Evolutionary conservation across 2,797 vertebrate species (phyloP).

Genomic region (Scolopax rusticola): DNA sequence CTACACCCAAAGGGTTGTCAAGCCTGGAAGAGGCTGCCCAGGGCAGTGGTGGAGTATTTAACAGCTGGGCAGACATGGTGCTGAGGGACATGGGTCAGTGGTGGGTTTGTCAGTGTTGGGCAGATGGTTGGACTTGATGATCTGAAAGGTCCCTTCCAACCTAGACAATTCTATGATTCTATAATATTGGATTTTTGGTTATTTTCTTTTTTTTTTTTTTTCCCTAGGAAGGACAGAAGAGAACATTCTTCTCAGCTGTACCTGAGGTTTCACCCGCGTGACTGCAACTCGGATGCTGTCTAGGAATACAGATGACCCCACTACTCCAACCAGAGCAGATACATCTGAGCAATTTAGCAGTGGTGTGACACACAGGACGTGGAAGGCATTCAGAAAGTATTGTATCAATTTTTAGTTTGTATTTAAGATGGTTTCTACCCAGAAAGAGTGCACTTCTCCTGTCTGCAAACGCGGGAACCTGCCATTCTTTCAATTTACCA

Average conservation of each 20-base stretch:
- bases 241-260: neutral
- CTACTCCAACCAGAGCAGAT: neutral
- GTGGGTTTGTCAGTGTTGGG: neutral
- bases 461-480: neutral
- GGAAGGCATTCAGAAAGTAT: neutral
- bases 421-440: neutral
- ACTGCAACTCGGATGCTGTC: rapidly evolving
- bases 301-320: neutral
- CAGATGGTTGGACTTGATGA: neutral
- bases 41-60: neutral
- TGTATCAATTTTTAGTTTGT: neutral
- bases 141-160: neutral
- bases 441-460: neutral
- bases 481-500: neutral
- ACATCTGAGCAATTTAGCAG: neutral
- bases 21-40: neutral
- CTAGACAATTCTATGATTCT: neutral
- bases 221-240: neutral
- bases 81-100: neutral
- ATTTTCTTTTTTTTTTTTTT: neutral
- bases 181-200: neutral
- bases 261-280: neutral
- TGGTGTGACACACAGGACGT: neutral
- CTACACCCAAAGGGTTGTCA: neutral
- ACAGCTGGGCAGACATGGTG: neutral